Evolutionary conservation across 1,140 invertebrate species (phyloP).

Genomic region (Drosophila repletoides): DNA sequence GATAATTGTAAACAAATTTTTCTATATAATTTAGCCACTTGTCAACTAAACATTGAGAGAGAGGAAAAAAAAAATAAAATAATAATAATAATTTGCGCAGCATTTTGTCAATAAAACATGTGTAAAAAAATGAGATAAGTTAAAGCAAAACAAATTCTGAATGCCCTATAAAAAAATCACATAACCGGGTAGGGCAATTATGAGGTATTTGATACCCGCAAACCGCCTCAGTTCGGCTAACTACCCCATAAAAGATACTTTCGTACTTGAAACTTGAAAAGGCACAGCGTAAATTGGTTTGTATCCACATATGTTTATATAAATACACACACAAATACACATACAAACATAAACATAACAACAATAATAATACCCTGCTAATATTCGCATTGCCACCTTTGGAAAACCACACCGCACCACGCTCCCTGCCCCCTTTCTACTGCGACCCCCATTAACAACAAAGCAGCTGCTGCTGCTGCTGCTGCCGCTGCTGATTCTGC

Average conservation of each 20-base stretch:
- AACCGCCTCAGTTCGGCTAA: neutral
- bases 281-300: conserved; percentile 2
- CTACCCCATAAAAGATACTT: neutral
- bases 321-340: neutral
- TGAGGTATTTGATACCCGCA: neutral
- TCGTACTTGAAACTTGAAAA: conserved; percentile 10
- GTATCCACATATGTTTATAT: neutral
- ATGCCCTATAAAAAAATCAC: conserved; percentile 29
- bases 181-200: too few species aligned
- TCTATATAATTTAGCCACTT: conserved; percentile 13
- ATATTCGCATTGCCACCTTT: conserved; percentile 35
- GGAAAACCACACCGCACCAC: neutral
- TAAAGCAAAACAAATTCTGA: neutral
- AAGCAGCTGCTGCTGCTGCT: conserved; percentile 35
- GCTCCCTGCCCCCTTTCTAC: neutral
- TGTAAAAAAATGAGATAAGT: conserved; percentile 22
- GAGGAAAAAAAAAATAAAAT: conserved; percentile 18
- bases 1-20: conserved; percentile 4
- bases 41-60: conserved; percentile 8
- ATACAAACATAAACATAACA: conserved; percentile 1
- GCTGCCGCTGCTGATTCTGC: too few species aligned
- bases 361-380: neutral
- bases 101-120: conserved; percentile 41
- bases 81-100: conserved; percentile 65
- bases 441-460: neutral